phyloP scores from a whole-genome alignment of 2,888 invertebrate genomes.

The Cybosia mesomella region DNA sequence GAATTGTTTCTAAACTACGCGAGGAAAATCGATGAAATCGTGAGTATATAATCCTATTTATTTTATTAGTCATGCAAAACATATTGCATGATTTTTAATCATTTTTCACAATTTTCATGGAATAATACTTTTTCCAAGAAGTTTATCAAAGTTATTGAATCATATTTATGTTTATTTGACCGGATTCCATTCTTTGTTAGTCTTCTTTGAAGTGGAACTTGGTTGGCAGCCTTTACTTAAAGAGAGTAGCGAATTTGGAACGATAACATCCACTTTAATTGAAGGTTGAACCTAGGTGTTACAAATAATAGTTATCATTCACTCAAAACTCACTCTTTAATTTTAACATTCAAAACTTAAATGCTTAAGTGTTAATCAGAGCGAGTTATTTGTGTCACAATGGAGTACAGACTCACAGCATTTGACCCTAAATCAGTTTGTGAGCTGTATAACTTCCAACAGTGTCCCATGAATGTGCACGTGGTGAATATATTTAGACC shows the following conservation, averaged over 20 bases:
- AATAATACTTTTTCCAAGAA: slow-evolving; percentile 36
- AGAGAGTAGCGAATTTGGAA: slow-evolving; percentile 10
- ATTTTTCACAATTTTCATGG: slow-evolving; percentile 41
- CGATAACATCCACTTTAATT: slow-evolving; percentile 9
- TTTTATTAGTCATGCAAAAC: slow-evolving; percentile 42
- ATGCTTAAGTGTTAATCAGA: slow-evolving; percentile 2
- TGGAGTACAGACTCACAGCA: slow-evolving; percentile 64
- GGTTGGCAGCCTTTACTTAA: slow-evolving; percentile 30
- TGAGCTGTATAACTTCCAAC: slow-evolving; percentile 61
- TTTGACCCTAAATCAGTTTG: slow-evolving; percentile 75
- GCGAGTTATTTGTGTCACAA: slow-evolving; percentile 37
- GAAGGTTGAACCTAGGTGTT: slow-evolving; percentile 11
- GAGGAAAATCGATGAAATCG: slow-evolving; percentile 84
- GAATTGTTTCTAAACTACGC: slow-evolving; percentile 73
- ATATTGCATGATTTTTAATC: slow-evolving; percentile 66
- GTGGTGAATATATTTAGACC: slow-evolving; percentile 75
- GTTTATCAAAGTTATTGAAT: slow-evolving; percentile 13
- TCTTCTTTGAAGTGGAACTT: slow-evolving; percentile 38
- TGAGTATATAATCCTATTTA: slow-evolving; percentile 62
- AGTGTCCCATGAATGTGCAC: slow-evolving; percentile 72
- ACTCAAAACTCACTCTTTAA: neutral
- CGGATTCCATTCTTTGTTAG: slow-evolving; percentile 37
- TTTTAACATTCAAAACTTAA: slow-evolving; percentile 22
- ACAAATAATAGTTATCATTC: too few relatives aligned
- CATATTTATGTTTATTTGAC: slow-evolving; percentile 12